Evolutionary conservation across 2,113 vertebrate species (phyloP), one percentile per base, ranked within the genome.

Genomic region (Ophiodon elongatus): DNA sequence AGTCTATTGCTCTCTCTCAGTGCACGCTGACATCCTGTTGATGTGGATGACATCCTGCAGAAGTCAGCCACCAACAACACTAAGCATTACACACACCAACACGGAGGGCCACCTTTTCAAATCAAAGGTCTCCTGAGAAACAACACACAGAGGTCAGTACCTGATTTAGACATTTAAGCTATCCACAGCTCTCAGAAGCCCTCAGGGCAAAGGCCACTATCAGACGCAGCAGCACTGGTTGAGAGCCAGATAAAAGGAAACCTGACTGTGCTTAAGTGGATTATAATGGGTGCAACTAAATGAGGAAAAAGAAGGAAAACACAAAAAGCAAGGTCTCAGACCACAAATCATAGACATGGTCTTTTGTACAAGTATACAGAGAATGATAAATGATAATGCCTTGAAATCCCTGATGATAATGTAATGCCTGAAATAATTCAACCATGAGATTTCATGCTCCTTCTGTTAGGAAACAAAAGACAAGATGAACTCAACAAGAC

Each of bases 81-180:
- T 29, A 39, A 19, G 47, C 29, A 4, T 33, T 25, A 11, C 41
- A 27, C n/a, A 33, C 59, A 19, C 29, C 23, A 19, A 21, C 59
- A 65, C 9, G 23, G 39, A 67, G 56, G 27, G 43, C 15, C 3
- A 25, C 67, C 31, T 70, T 63, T 76, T 76, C 41, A 69, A 45
- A 76, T 45, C 29, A 35, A 64, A 69, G 19, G 43, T 56, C 3
- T 21, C 15, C 54, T 4, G 1, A 41, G 27, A 52, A 63, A 63
- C 33, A 71, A 15, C 66, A 52, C 39, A 37, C 25, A 31, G 25
- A 25, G 45, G 25, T 59, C 37, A 9, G 59, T 4, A 17, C 35
- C 23, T 25, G 17, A 25, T 57, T 33, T 41, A 56, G 59, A 80
- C 35, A 64, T 25, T 4, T 0, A 4, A 66, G 47, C 8, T 29